A percentile compares a stretch with the other conserved stretches of the same genome.
Conservation (phyloP, 64 coral and sea anemone genomes). For the Pocillopora verrucosa region DNA sequence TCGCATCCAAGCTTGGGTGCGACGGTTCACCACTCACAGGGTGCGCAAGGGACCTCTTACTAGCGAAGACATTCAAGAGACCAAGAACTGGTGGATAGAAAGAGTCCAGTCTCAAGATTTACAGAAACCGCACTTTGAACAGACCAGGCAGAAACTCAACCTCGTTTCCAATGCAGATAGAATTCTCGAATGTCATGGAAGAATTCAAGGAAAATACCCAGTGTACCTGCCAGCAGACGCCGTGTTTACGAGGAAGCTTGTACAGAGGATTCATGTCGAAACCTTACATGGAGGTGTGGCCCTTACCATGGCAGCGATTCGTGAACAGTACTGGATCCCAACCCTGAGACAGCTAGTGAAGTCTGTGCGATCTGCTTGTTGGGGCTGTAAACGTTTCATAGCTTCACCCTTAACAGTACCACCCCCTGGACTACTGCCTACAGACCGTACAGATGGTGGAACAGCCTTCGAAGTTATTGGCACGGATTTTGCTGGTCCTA, state of each 20-base stretch:
- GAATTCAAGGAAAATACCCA: conserved; percentile 40
- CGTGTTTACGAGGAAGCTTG: conserved; percentile 33
- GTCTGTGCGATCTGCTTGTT: no score
- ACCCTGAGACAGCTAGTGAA: no score
- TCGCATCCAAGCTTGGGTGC: conserved; percentile 16
- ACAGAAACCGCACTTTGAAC: neutral
- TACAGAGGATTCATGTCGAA: neutral
- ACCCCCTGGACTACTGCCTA: no score
- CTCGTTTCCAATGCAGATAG: conserved; percentile 8
- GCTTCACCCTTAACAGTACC: no score
- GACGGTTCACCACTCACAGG: conserved; percentile 18
- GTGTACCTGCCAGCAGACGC: neutral
- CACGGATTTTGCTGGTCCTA: no score
- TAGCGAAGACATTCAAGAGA: conserved; percentile 1
- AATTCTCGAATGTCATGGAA: conserved; percentile 25
- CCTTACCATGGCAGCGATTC: no score
- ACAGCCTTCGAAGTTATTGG: no score
- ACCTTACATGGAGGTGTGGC: conserved; percentile 43
- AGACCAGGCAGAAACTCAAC: conserved; percentile 9
- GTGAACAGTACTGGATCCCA: no score
- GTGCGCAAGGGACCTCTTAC: neutral
- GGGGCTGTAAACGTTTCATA: no score
- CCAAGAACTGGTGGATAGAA: conserved; percentile 42
- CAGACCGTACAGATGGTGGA: no score
- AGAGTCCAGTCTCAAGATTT: conserved; percentile 25